Percentiles rank a stretch among this genome's conserved stretches.
Evolutionary conservation across 2,797 vertebrate species (phyloP).

Genomic region (Trachurus trachurus): DNA sequence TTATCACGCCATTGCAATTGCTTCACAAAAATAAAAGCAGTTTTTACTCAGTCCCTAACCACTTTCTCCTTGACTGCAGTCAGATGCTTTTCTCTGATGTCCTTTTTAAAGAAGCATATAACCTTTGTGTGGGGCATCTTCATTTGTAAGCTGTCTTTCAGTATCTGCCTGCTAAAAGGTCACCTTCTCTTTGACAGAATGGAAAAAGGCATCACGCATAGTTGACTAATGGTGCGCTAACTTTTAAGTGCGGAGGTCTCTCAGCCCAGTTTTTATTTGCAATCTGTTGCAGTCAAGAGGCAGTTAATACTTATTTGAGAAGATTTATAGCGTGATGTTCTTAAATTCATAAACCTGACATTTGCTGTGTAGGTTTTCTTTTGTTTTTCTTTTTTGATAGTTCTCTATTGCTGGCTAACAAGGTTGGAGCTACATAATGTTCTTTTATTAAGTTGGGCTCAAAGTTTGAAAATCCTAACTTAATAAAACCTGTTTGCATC

Average conservation of each 20-base stretch:
- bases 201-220: conserved; percentile 49
- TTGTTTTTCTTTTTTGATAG: not conserved
- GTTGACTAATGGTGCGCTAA: conserved; percentile 55
- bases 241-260: conserved; percentile 41
- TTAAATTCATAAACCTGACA: conserved; percentile 12
- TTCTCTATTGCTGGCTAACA: not conserved
- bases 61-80: conserved; percentile 68
- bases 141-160: conserved; percentile 83
- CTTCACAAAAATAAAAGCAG: conserved; percentile 48
- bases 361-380: not conserved
- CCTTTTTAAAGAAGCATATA: conserved; percentile 79
- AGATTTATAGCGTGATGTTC: not conserved
- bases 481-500: no score
- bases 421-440: not conserved
- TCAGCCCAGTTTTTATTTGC: conserved; percentile 18
- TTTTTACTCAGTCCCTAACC: conserved; percentile 54
- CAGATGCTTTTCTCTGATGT: conserved; percentile 75
- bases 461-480: no score
- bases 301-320: conserved; percentile 12
- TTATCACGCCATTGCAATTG: conserved; percentile 18
- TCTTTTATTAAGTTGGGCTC: not conserved
- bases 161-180: conserved; percentile 78
- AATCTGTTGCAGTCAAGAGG: not conserved
- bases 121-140: conserved; percentile 84
- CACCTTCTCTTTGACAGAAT: conserved; percentile 73